Evolutionary conservation across 2,888 invertebrate species (phyloP), one percentile per base, ranked within the genome.

Genomic region (Philereme transversata): DNA sequence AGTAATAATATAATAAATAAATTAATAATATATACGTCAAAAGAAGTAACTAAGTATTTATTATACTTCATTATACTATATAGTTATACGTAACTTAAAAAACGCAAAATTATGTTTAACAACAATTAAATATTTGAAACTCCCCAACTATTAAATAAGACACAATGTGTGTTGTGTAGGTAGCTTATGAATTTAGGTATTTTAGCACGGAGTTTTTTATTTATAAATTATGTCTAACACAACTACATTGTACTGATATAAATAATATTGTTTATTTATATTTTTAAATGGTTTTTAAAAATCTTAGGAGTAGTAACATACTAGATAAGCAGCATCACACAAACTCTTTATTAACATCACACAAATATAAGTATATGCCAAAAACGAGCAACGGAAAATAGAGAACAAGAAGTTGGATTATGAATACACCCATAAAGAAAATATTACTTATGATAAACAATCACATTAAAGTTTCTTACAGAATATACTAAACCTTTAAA

Each of bases 71-170:
- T 5, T 5, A 40, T 40, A 8, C 40, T 40, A n/a, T 8, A 40
- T 40, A 40, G 7, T 8, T 40, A 40, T 40, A 40, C 40, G 7
- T 40, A 8, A 40, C 8, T 43, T 43, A 43, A 43, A 41, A 10
- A 43, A 5, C 43, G 3, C 10, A n/a, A 10, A 22, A n/a, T 43
- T 5, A 43, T 43, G 43, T 43, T 10, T 3, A 10, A n/a, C 0
- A 4, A 38, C 7, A 36, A 48, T n/a, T 5, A 46, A 38, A 10
- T 9, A 40, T 46, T 45, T 53, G 44, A 55, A 56, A 38, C 51
- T 56, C 60, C 48, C 48, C 57, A 59, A 49, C 52, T 56, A 56
- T 33, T 50, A 60, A 56, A 47, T 60, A 63, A 63, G 63, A 63
- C 59, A 60, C 63, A 34, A 55, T 10, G 59, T 52, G 58, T 47